Conservation (phyloP, 2,888 invertebrate species). For the Dendrolimus houi region DNA sequence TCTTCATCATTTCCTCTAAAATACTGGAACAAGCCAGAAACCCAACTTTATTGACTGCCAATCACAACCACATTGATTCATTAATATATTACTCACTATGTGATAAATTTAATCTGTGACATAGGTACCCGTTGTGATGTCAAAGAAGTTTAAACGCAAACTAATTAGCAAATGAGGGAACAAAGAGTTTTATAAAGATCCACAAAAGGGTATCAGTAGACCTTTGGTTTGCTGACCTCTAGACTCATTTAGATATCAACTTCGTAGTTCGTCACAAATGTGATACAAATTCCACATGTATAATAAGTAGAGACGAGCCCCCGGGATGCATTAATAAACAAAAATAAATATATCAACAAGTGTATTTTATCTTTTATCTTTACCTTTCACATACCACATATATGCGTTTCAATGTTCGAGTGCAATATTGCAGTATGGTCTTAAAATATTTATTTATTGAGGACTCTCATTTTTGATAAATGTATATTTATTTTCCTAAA, state of each 20-base stretch:
- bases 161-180: slow-evolving; percentile 36
- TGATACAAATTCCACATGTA: slow-evolving; percentile 1
- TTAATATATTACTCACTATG: slow-evolving; percentile 29
- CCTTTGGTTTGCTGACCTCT: slow-evolving; percentile 41
- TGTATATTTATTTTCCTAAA: no score
- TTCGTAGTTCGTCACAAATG: slow-evolving; percentile 27
- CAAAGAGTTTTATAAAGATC: slow-evolving; percentile 48
- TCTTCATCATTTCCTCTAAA: slow-evolving; percentile 70
- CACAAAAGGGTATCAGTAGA: slow-evolving; percentile 42
- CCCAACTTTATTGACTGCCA: slow-evolving; percentile 2
- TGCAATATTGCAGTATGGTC: no score
- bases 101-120: slow-evolving; percentile 28
- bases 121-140: slow-evolving; percentile 27
- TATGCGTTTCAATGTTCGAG: neutral
- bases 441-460: no score
- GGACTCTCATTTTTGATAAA: no score
- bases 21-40: slow-evolving; percentile 51
- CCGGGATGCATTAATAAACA: slow-evolving; percentile 19
- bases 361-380: neutral
- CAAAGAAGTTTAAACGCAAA: slow-evolving; percentile 32
- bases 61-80: no score
- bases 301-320: slow-evolving; percentile 41
- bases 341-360: slow-evolving; percentile 3
- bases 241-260: slow-evolving; percentile 18
- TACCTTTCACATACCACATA: neutral